These are phyloP conservation scores for Eueides isabella DNA, from an alignment of 1,140 invertebrate species.

Conservation along the genomic window DNA sequence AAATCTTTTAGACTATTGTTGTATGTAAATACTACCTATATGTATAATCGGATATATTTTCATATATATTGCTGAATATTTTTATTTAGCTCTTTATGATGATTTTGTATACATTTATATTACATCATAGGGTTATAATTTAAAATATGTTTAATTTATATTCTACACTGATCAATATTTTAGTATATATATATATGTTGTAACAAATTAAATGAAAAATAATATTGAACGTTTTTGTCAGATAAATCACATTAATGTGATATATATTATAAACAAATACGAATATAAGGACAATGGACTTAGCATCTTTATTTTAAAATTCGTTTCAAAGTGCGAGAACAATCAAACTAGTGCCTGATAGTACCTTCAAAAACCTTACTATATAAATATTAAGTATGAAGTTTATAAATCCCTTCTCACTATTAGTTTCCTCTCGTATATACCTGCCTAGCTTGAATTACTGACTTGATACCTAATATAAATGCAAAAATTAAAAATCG, in stretches of 20 bases:
- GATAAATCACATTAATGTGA: not conserved
- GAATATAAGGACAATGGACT: not conserved
- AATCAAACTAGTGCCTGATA: conserved; percentile 60
- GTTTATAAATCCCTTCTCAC: conserved; percentile 63
- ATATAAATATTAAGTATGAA: conserved; percentile 40
- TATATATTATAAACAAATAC: too few species aligned
- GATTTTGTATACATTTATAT: too few species aligned
- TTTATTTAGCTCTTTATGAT: too few species aligned
- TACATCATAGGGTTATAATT: too few species aligned
- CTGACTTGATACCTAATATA: conserved; percentile 71
- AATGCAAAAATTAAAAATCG: conserved; percentile 54
- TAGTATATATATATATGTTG: too few species aligned
- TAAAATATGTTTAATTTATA: too few species aligned
- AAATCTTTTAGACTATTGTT: too few species aligned
- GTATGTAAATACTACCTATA: too few species aligned
- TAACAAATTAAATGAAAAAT: too few species aligned
- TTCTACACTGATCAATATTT: too few species aligned
- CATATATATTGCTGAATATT: too few species aligned
- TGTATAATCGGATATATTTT: too few species aligned
- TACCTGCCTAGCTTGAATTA: conserved; percentile 78
- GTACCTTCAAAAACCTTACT: conserved; percentile 68
- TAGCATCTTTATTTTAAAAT: not conserved
- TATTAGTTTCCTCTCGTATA: conserved; percentile 65
- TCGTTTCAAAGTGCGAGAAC: conserved; percentile 52
- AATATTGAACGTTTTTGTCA: not conserved